Base-by-base conservation (phyloP, 2,113 vertebrate genomes). In the Apteryx mantelli region DNA sequence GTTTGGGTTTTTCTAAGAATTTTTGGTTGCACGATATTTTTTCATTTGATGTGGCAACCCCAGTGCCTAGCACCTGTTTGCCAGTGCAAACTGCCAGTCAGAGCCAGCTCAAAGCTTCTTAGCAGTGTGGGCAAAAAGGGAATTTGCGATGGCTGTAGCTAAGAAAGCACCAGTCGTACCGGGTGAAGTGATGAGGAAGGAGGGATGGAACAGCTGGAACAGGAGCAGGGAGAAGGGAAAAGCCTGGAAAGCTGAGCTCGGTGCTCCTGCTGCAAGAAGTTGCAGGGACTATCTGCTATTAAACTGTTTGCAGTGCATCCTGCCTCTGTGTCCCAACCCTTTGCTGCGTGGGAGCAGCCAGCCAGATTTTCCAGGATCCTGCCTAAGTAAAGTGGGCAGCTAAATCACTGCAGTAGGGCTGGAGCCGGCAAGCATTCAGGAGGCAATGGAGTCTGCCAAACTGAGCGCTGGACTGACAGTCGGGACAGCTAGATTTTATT, bases 1-100 rank as follows among this genome's bases (percentile, higher is more conserved):
- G 30, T 30, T 71, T 78, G 69, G 86, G 80, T 81, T 94, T 95
- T 90, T 91, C 32, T 32, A 60, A 80, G 88, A 89, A 86, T 32
- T 82, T 75, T 18, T 48, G 78, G n/a, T 58, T 24, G 73, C 76
- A 69, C 21, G 50, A 2, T 44, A 24, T 44, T 16, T 79, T 75
- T 22, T 64, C 44, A n/a, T 69, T 83, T 64, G 84, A 38, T 78
- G 81, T 87, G 89, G 74, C 44, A 53, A 71, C 21, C 24, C 44
- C 3, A 4, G 81, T 55, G 84, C 88, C 75, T 61, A 10, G 34
- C 1, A 6, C 75, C 89, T 25, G 30, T 56, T 32, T 83, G 82
- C 82, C 89, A 90, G 26, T 5, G 4, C 86, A 60, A 70, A 71
- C 78, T 90, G 92, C 74, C 82, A 76, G 52, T 3, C 52, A 12